phyloP scores from a whole-genome alignment of 2,113 vertebrate species.

The Trogon surrucura region DNA sequence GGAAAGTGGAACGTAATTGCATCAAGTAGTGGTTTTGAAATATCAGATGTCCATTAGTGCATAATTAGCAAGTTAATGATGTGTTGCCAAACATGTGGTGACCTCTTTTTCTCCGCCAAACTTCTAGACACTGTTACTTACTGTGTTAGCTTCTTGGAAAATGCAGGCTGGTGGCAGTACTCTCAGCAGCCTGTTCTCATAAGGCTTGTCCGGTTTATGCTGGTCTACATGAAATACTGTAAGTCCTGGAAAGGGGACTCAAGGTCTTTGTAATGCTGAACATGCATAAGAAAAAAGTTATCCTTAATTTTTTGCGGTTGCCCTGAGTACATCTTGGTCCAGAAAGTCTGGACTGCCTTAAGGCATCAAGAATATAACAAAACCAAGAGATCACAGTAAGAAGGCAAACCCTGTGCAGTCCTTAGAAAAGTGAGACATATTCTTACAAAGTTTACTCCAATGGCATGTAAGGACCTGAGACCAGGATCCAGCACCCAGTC shows the following conservation, averaged over 20 bases:
- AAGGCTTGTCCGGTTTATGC: background rate
- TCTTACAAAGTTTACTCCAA: background rate
- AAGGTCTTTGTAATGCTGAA: background rate
- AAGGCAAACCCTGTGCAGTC: background rate
- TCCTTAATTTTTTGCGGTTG: background rate
- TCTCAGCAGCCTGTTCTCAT: background rate
- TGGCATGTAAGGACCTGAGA: background rate
- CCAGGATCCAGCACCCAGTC: background rate
- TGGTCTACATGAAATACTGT: background rate
- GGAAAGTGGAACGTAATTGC: conserved; percentile 80
- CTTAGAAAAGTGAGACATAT: background rate
- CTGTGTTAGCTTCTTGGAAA: background rate
- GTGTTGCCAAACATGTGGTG: conserved; percentile 84
- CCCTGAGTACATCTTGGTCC: too few relatives aligned
- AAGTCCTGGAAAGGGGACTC: background rate
- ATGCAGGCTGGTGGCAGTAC: background rate
- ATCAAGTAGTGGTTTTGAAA: conserved; percentile 82
- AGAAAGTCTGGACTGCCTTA: background rate
- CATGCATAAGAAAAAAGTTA: background rate
- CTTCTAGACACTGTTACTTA: conserved; percentile 27
- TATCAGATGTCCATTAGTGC: conserved; percentile 84
- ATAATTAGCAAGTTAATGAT: conserved; percentile 87
- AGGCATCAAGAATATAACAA: background rate
- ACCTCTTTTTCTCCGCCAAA: conserved; percentile 56
- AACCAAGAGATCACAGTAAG: background rate